phyloP scores from a whole-genome alignment of 2,113 vertebrate species.

The crab-eating macaque (Macaca fascicularis) region T2T-MFA8v1.1 NC_088381.1:40111501-40112000 shows the following conservation, averaged over 20 bases:
- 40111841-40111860: too few relatives aligned
- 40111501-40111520: background rate
- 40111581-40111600: background rate
- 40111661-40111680: too few relatives aligned
- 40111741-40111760: background rate
- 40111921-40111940: background rate
- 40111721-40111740: background rate
- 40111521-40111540: background rate
- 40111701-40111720: background rate
- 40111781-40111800: background rate
- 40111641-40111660: background rate
- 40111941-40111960: background rate
- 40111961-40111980: background rate
- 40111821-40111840: background rate
- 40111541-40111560: too few relatives aligned
- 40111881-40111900: background rate
- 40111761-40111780: background rate
- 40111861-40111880: background rate
- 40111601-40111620: accelerated
- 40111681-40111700: background rate
- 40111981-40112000: background rate
- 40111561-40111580: background rate
- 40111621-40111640: background rate
- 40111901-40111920: background rate
- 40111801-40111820: too few relatives aligned